Conservation (phyloP, 2,888 invertebrate species). For the Cephonodes hylas region DNA sequence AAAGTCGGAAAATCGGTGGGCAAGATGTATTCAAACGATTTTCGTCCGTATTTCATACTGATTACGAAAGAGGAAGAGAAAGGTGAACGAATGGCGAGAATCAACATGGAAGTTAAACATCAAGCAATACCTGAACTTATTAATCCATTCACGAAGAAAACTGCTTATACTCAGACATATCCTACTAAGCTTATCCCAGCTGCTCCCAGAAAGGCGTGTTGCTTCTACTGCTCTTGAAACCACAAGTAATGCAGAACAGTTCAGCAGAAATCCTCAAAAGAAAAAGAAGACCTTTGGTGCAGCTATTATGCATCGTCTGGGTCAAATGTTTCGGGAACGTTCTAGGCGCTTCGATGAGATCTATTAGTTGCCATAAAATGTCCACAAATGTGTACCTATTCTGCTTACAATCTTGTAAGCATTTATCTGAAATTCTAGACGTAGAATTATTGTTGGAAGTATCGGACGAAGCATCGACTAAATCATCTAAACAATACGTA, state of each 20-base stretch:
- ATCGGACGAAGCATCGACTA: neutral
- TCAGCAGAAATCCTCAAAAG: constrained; percentile 23
- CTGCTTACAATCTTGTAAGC: constrained; percentile 44
- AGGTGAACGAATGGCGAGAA: constrained; percentile 63
- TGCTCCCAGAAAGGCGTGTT: constrained; percentile 60
- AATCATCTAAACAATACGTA: neutral
- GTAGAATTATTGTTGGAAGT: constrained; percentile 14
- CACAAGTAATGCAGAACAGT: constrained; percentile 32
- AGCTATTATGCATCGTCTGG: constrained; percentile 48
- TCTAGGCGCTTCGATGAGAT: constrained; percentile 42
- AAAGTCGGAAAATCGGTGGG: constrained; percentile 12
- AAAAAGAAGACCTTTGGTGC: constrained; percentile 38
- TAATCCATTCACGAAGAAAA: constrained; percentile 63
- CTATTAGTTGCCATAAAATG: constrained; percentile 50
- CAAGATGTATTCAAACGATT: constrained; percentile 61
- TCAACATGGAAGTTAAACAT: constrained; percentile 70
- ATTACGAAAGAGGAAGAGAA: constrained; percentile 72
- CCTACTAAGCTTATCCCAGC: constrained; percentile 64
- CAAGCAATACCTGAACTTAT: constrained; percentile 37
- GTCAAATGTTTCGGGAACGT: constrained; percentile 45
- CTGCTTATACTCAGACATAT: constrained; percentile 64
- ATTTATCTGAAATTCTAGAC: constrained; percentile 44
- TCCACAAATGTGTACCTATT: constrained; percentile 59
- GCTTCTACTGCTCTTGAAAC: constrained; percentile 55
- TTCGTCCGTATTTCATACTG: constrained; percentile 64